Evolutionary conservation across 2,797 vertebrate species (phyloP), one percentile per base, ranked within the genome.

Genomic region (Catostomus latipinnis): DNA sequence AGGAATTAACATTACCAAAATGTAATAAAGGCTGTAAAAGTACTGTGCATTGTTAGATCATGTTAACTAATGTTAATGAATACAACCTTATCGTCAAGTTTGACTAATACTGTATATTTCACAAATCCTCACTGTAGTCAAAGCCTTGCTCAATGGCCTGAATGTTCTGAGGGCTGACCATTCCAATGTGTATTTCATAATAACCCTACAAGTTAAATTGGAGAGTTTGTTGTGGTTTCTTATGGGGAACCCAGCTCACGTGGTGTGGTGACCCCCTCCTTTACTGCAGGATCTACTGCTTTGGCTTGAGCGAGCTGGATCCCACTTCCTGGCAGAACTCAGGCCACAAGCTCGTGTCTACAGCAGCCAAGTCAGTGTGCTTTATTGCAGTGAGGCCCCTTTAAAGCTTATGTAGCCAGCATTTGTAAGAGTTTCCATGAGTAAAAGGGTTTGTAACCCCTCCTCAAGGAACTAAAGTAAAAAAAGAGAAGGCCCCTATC

Each of bases 371-470:
- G 78, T 78, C 60, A 71, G 61, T 84, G 72, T 78, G 73, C 72
- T 82, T 79, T 49, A 49, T 67, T 81, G 76, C 84, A 70, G 4
- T 58, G 68, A 82, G 11, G 71, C 54, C 82, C 80, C 71, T 78
- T 22, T 18, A 57, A 73, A 75, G 74, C 86, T 48, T 85, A 93
- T 81, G 87, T 1, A 0, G 94, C 95, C 95, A 96, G 91, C 88
- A 72, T 90, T 86, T 87, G 93, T 93, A 89, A 96, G 90, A 95
- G 86, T 95, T 97, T 96, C 96, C 96, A 93, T 92, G 91, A 96
- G 93, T 90, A 92, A 94, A 95, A 86, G 81, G 88, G 88, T 93
- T 91, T 91, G 92, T 91, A 91, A 91, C 90, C 90, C 90, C 88
- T 71, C 58, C 68, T 63, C 61, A 34, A 16, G 22, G 52, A 72